phyloP scores from a whole-genome alignment of 2,113 vertebrate genomes.

The Camelus dromedarius region DNA sequence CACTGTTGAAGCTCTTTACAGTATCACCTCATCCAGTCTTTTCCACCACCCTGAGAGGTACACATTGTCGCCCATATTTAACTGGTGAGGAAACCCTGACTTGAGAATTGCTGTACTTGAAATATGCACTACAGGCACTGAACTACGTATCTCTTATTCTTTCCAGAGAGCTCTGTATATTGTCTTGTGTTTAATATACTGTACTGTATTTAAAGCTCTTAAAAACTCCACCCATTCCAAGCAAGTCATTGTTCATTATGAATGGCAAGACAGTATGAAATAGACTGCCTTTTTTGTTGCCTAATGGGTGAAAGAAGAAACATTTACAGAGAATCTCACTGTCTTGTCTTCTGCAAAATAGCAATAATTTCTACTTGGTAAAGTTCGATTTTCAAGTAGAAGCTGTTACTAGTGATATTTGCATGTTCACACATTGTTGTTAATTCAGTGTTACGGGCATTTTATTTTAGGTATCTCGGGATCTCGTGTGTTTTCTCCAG shows the following conservation, averaged over 20 bases:
- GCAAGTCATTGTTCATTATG: slow-evolving; percentile 23
- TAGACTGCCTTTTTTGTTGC: slow-evolving; percentile 12
- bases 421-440: neutral
- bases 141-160: neutral
- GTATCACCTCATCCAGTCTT: neutral
- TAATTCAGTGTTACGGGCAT: neutral
- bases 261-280: slow-evolving; percentile 6
- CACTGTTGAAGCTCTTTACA: neutral
- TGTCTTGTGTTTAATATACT: neutral
- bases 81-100: neutral
- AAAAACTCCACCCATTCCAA: slow-evolving; percentile 33
- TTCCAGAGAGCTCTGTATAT: neutral
- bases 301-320: neutral
- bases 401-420: neutral
- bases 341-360: slow-evolving; percentile 37
- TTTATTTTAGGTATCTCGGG: slow-evolving; percentile 93
- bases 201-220: neutral
- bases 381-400: slow-evolving; percentile 51
- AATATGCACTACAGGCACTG: neutral
- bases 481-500: slow-evolving; percentile 98
- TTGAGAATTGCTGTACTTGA: slow-evolving; percentile 8
- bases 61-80: neutral
- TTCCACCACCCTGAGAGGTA: neutral
- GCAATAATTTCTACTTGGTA: slow-evolving; percentile 29
- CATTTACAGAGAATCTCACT: neutral